Percentiles rank a stretch among this genome's conserved stretches.
Evolutionary conservation across 64 coral and sea anemone species (phyloP).

Genomic region (Astreopora myriophthalma): DNA sequence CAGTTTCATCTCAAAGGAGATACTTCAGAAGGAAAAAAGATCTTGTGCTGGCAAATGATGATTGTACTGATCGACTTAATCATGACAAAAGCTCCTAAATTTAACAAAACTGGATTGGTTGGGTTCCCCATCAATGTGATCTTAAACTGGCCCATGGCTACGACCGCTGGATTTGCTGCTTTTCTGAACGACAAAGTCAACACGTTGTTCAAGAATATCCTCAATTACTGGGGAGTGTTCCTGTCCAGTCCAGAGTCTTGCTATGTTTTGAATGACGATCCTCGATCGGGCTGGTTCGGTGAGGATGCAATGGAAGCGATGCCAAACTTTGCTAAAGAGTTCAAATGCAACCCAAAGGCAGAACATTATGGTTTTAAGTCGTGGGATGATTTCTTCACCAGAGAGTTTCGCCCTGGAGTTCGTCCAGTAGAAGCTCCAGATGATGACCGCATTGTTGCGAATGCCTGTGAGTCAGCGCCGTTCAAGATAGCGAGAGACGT

Average conservation of each 20-base stretch:
- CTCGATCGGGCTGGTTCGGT: conserved; percentile 74
- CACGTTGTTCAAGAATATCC: conserved; percentile 60
- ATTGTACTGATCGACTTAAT: conserved; percentile 54
- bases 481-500: conserved; percentile 49
- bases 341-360: conserved; percentile 48
- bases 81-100: conserved; percentile 82
- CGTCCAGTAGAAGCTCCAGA: conserved; percentile 71
- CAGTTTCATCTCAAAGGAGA: conserved; percentile 27
- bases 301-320: conserved; percentile 73
- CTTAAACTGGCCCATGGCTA: conserved; percentile 82
- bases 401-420: conserved; percentile 67
- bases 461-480: conserved; percentile 87
- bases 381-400: conserved; percentile 92
- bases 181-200: conserved; percentile 85
- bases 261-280: conserved; percentile 45
- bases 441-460: conserved; percentile 73
- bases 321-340: conserved; percentile 76
- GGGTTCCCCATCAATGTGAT: conserved; percentile 73
- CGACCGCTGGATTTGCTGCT: conserved; percentile 81
- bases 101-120: conserved; percentile 73
- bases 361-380: conserved; percentile 71
- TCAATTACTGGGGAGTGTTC: conserved; percentile 72
- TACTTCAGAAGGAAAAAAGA: conserved; percentile 33
- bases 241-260: conserved; percentile 38
- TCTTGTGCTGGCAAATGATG: conserved; percentile 72